Base-by-base conservation (phyloP, 2,888 invertebrate species). In the Aphrophora alni region DNA sequence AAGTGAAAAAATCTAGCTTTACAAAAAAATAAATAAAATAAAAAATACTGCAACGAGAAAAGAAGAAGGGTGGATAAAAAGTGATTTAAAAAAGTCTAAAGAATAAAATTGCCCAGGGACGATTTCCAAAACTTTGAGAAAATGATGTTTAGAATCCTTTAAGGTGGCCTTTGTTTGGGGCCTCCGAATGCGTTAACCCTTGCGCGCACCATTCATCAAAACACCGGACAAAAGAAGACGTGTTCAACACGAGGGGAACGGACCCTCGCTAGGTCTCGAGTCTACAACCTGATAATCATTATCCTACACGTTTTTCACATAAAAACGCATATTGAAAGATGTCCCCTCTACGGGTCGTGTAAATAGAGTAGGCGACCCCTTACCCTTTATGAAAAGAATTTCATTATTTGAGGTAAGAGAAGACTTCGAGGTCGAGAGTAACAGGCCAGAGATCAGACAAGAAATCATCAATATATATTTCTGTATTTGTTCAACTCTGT, bases 271-370 rank as follows among this genome's bases (percentile, higher is more conserved):
- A 4, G 44, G 10, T 2, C 12, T 14, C 17, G 59, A 14, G 12
- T 59, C 59, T 59, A 59, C 59, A 59, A 59, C 59, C 59, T 59
- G 59, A 59, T 59, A 59, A 59, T 59, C 59, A 59, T 59, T 59
- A 59, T 21, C 59, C 59, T 21, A 21, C 59, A 59, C 59, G 59
- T 59, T 59, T 59, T 59, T 59, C 59, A 59, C 59, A 59, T 59
- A 59, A 59, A 59, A 59, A 59, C 59, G 59, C 59, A 59, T 59
- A 59, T 21, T 59, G 59, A 59, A 59, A 21, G 1, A 21, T 59
- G 59, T 59, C 21, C 59, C 59, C 59, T 21, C 5, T 14, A 3
- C 59, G 59, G 14, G 59, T 14, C 59, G n/a, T n/a, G 59, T 59
- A 59, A 59, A 59, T 59, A 59, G 59, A 59, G 59, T 59, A 59